Percentiles rank a stretch among this genome's conserved stretches.
Evolutionary conservation across 2,888 invertebrate species (phyloP).

Genomic region (Sacculina carcini): DNA sequence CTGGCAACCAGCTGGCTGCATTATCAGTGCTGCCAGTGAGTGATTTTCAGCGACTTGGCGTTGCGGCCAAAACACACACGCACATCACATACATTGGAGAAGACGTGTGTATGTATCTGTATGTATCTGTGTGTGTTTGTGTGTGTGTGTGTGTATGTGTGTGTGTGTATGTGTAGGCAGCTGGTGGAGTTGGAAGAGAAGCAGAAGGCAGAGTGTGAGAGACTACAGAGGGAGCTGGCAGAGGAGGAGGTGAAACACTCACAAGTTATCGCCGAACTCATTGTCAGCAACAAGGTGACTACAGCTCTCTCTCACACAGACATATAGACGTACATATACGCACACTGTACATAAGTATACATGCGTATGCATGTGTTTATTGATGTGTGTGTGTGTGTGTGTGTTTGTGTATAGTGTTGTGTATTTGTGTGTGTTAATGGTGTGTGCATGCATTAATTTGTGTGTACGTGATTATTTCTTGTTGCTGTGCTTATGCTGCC

Average conservation of each 20-base stretch:
- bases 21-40: no score
- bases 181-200: neutral
- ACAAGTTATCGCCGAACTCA: conserved; percentile 48
- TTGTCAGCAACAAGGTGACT: conserved; percentile 54
- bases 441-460: neutral
- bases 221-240: no score
- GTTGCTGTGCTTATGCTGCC: no score
- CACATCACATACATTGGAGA: no score
- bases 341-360: conserved; percentile 1
- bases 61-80: no score
- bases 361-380: neutral
- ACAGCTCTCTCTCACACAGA: neutral
- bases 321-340: neutral
- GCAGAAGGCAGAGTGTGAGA: neutral
- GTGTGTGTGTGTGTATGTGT: neutral
- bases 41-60: no score
- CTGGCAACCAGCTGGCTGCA: no score
- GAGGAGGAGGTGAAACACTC: conserved; percentile 67
- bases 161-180: neutral
- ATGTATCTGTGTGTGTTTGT: no score
- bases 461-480: neutral
- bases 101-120: no score
- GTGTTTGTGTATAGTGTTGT: neutral
- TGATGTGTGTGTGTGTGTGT: no score
- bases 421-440: neutral